Percentiles rank a stretch among this genome's conserved stretches.
Evolutionary conservation across 2,888 invertebrate species (phyloP).

Genomic region (Paralinhomoeus sp.): DNA sequence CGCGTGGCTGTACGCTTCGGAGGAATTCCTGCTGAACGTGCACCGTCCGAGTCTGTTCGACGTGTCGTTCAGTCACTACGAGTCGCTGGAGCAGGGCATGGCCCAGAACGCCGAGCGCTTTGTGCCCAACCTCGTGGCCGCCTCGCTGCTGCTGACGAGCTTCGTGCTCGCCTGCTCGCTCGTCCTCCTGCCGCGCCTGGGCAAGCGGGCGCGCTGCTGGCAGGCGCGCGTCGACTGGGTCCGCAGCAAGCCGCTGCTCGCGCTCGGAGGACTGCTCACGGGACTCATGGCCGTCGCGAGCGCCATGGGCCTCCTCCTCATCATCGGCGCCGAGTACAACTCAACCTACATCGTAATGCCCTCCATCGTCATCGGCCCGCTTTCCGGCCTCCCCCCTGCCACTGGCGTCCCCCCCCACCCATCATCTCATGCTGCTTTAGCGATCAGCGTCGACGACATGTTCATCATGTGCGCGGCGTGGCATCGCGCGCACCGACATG

Average conservation of each 20-base stretch:
- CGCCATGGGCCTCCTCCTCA: conserved; percentile 69
- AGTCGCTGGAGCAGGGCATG: conserved; percentile 33
- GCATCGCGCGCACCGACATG: conserved; percentile 53
- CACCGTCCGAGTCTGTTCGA: conserved; percentile 7
- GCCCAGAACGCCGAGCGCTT: conserved; percentile 61
- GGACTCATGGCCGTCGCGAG: conserved; percentile 52
- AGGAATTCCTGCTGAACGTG: neutral
- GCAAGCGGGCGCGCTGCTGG: neutral
- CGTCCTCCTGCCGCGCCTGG: conserved; percentile 6
- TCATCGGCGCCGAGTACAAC: too few relatives aligned
- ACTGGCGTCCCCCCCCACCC: neutral
- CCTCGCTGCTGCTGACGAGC: conserved; percentile 60
- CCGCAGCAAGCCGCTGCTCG: conserved; percentile 67
- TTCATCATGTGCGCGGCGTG: conserved; percentile 90
- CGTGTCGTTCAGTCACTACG: conserved; percentile 21
- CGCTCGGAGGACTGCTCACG: conserved; percentile 41
- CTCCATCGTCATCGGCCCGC: conserved; percentile 33
- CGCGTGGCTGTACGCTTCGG: neutral
- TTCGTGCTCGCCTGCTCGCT: conserved; percentile 39
- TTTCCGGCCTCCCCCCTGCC: neutral
- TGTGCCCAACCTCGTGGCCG: conserved; percentile 36
- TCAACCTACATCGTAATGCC: conserved; percentile 82
- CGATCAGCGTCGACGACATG: too few relatives aligned
- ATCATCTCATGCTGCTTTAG: too few relatives aligned
- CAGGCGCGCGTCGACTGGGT: conserved; percentile 45